Evolutionary conservation across 2,113 vertebrate genomes (phyloP).

Genomic region (Chionodraco myersi): DNA sequence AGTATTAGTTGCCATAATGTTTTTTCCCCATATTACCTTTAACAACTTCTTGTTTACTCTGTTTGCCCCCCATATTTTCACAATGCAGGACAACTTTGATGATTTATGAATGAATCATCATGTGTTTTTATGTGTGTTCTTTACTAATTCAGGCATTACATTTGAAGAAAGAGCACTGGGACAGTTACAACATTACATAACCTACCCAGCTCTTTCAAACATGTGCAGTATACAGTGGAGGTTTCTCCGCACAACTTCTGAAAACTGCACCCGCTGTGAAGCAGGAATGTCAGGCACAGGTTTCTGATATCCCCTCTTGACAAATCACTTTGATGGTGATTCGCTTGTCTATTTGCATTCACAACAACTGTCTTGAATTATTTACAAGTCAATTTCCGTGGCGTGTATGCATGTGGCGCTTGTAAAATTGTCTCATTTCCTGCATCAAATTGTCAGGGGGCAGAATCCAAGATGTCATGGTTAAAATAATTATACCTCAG

Average conservation of each 20-base stretch:
- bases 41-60: conserved; percentile 17
- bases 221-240: conserved; percentile 1
- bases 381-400: conserved; percentile 51
- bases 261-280: conserved; percentile 48
- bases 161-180: conserved; percentile 60
- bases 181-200: conserved; percentile 44
- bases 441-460: conserved; percentile 46
- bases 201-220: conserved; percentile 27
- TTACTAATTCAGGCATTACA: conserved; percentile 44
- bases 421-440: conserved; percentile 59
- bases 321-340: conserved; percentile 74
- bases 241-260: conserved; percentile 23
- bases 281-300: conserved; percentile 35
- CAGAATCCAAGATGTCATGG: conserved; percentile 46
- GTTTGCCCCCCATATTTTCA: conserved; percentile 12
- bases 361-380: conserved; percentile 55
- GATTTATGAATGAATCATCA: conserved; percentile 53
- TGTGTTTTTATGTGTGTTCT: conserved; percentile 29
- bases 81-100: conserved; percentile 52
- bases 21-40: conserved; percentile 8
- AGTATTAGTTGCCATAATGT: not conserved
- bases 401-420: conserved; percentile 16
- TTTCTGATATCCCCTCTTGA: conserved; percentile 45
- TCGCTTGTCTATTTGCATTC: conserved; percentile 68
- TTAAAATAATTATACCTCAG: conserved; percentile 68